Evolutionary conservation across 2,888 invertebrate genomes (phyloP).

Genomic region (Molorchus minor): DNA sequence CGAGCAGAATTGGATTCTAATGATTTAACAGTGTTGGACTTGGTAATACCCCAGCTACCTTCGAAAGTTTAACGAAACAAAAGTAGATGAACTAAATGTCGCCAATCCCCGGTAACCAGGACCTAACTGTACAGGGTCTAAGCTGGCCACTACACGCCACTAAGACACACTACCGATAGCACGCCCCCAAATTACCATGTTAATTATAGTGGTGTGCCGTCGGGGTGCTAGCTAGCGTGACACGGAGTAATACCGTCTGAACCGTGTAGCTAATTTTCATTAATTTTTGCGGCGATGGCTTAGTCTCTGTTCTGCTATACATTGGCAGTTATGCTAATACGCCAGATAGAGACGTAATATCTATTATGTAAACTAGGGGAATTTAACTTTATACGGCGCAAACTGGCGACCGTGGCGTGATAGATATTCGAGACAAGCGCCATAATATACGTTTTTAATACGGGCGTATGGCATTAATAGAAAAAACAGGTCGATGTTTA

Average conservation of each 20-base stretch:
- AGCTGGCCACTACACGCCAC: slow-evolving; percentile 63
- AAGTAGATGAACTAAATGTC: not conserved
- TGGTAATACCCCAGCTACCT: too few species aligned
- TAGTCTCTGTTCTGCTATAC: slow-evolving; percentile 23
- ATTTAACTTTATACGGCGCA: not conserved
- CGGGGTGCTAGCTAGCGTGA: slow-evolving; percentile 57
- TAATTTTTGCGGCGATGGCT: slow-evolving; percentile 48
- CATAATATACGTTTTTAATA: too few species aligned
- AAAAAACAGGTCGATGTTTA: too few species aligned
- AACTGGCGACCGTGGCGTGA: slow-evolving; percentile 3
- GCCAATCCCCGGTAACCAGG: not conserved
- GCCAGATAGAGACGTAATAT: slow-evolving; percentile 19
- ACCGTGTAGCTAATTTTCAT: slow-evolving; percentile 56
- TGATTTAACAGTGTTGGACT: too few species aligned
- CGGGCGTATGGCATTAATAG: not conserved
- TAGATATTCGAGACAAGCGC: slow-evolving; percentile 10
- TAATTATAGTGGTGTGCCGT: slow-evolving; percentile 60
- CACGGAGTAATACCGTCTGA: slow-evolving; percentile 55
- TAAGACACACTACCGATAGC: slow-evolving; percentile 61
- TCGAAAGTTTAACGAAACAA: too few species aligned
- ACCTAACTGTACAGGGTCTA: slow-evolving; percentile 20
- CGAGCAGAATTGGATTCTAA: too few species aligned
- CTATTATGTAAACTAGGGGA: slow-evolving; percentile 19
- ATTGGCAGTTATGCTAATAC: slow-evolving; percentile 22
- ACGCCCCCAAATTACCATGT: slow-evolving; percentile 65